A percentile compares a stretch with the other conserved stretches of the same genome.
Conservation (phyloP, 2,113 vertebrate species). For the Colistium nudipinnis region DNA sequence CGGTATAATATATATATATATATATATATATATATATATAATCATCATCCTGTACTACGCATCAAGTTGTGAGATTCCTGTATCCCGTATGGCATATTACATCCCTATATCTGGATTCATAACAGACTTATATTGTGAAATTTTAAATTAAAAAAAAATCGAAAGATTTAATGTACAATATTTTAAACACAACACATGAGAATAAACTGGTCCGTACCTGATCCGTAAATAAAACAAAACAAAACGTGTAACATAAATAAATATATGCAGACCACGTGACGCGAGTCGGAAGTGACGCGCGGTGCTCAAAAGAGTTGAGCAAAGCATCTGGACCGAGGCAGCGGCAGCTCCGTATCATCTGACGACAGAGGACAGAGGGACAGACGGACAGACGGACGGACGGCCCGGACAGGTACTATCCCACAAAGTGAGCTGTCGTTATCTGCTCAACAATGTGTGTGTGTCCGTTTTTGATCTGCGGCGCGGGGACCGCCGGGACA, state of each 20-base stretch:
- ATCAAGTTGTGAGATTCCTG: no score
- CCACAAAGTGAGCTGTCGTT: slow-evolving; percentile 15
- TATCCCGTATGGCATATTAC: no score
- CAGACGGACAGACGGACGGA: background rate
- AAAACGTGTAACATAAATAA: background rate
- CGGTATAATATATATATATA: no score
- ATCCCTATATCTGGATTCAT: no score
- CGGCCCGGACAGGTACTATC: slow-evolving; percentile 11
- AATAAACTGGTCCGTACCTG: no score
- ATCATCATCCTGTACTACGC: no score
- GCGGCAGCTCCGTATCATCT: slow-evolving; percentile 45
- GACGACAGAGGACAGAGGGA: slow-evolving; percentile 7
- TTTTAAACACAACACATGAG: no score
- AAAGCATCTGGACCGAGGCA: slow-evolving; percentile 73
- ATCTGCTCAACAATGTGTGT: background rate
- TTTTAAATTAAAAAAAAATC: no score
- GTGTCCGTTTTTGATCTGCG: background rate
- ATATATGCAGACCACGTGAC: slow-evolving; percentile 58
- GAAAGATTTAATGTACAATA: no score
- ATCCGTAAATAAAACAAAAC: background rate
- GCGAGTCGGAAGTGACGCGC: slow-evolving; percentile 78
- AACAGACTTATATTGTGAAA: no score
- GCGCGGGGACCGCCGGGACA: slow-evolving; percentile 37
- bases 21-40: no score
- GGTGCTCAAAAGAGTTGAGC: slow-evolving; percentile 73